phyloP scores from a whole-genome alignment of 2,888 invertebrate species.

The Serripes groenlandicus region DNA sequence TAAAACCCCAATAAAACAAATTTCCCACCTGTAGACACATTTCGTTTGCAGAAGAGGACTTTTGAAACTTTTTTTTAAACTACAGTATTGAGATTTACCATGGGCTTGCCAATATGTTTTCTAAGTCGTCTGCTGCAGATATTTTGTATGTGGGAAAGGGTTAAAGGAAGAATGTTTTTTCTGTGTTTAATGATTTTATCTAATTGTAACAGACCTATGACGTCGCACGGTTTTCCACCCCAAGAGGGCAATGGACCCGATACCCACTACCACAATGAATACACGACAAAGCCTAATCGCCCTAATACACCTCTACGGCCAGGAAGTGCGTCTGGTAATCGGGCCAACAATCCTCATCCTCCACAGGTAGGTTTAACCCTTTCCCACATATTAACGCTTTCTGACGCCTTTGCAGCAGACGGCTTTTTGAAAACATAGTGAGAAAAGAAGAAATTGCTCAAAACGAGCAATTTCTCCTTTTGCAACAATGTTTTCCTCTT shows the following conservation, averaged over 20 bases:
- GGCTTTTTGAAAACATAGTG: neutral
- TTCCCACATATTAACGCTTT: neutral
- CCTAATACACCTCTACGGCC: conserved; percentile 73
- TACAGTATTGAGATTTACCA: too few species aligned
- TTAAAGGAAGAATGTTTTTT: too few species aligned
- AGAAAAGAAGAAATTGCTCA: neutral
- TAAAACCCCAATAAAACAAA: too few species aligned
- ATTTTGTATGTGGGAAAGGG: too few species aligned
- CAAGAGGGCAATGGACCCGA: conserved; percentile 67
- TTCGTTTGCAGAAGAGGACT: too few species aligned
- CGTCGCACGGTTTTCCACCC: conserved; percentile 76
- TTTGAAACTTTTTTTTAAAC: too few species aligned
- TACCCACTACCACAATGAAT: conserved; percentile 75
- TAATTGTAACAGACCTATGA: conserved; percentile 75
- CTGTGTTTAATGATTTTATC: neutral
- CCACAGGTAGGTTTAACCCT: conserved; percentile 70
- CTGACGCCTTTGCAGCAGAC: neutral
- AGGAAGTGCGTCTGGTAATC: conserved; percentile 77
- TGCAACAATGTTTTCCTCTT: neutral
- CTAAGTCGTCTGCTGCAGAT: too few species aligned
- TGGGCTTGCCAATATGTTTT: too few species aligned
- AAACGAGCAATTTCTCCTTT: neutral
- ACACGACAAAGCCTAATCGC: conserved; percentile 65
- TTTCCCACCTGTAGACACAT: too few species aligned
- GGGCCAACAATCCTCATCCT: conserved; percentile 83